A percentile compares a stretch with the other conserved stretches of the same genome.
These are phyloP conservation scores for Macroglossus sobrinus DNA, from an alignment of 2,113 vertebrate species.

Conservation along the genomic window DNA sequence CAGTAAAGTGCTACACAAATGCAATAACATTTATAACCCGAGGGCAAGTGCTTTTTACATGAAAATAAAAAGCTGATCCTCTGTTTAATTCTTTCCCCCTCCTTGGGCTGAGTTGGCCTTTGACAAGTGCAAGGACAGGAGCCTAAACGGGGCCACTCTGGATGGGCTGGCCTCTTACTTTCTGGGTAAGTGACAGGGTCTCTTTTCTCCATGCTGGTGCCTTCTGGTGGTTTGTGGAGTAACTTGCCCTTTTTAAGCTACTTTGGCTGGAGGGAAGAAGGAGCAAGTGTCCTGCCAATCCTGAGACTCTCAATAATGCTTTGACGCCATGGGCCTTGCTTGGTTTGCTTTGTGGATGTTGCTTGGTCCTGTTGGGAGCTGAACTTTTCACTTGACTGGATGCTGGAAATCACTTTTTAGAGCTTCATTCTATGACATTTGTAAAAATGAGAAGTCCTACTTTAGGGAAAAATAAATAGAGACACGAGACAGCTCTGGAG, in stretches of 20 bases:
- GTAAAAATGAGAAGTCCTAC: neutral
- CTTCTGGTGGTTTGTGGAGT: neutral
- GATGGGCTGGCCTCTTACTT: neutral
- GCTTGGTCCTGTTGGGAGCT: slow-evolving; percentile 24
- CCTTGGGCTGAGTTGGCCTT: slow-evolving; percentile 23
- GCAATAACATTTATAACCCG: slow-evolving; percentile 75
- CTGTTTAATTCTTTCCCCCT: slow-evolving; percentile 60
- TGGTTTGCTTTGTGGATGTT: slow-evolving; percentile 6
- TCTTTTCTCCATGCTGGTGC: neutral
- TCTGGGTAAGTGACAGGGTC: neutral
- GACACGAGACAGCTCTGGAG: neutral
- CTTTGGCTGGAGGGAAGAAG: neutral
- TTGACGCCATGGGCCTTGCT: neutral
- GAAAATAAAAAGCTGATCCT: slow-evolving; percentile 71
- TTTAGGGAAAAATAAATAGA: slow-evolving; percentile 33
- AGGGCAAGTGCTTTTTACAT: slow-evolving; percentile 75
- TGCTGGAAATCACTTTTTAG: neutral
- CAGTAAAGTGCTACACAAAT: slow-evolving; percentile 69
- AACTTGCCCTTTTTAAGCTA: neutral
- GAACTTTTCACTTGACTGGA: slow-evolving; percentile 45
- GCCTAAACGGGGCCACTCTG: neutral
- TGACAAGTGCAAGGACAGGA: neutral
- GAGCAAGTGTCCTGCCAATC: neutral
- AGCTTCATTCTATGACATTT: slow-evolving; percentile 35
- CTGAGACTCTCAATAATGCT: neutral